phyloP scores from a whole-genome alignment of 2,113 vertebrate species.

The Scatophagus argus region DNA sequence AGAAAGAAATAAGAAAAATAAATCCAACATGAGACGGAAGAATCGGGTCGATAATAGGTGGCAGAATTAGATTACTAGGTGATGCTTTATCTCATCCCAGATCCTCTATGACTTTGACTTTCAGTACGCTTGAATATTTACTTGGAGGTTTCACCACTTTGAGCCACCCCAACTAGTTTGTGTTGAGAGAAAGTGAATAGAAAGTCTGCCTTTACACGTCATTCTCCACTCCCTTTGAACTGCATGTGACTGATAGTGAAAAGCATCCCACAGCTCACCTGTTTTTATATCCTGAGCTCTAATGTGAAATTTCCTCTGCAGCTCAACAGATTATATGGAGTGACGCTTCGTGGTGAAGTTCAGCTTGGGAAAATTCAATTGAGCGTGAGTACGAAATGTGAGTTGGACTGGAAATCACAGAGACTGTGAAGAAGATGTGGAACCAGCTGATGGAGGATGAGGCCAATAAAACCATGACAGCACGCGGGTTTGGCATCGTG shows the following conservation, averaged over 20 bases:
- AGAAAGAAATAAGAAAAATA: no score
- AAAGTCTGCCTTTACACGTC: background rate
- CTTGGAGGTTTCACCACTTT: no score
- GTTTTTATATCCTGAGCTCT: background rate
- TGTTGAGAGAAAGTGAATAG: background rate
- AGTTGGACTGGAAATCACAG: background rate
- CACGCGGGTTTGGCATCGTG: background rate
- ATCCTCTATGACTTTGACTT: no score
- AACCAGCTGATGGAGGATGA: background rate
- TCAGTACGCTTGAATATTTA: no score
- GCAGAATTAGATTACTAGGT: no score
- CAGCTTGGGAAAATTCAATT: background rate
- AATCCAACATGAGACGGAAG: no score
- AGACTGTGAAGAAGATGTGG: background rate
- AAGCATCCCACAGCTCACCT: background rate
- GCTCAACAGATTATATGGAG: background rate
- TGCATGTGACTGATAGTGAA: background rate
- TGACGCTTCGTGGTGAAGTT: background rate
- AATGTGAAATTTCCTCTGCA: background rate
- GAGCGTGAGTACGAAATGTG: background rate
- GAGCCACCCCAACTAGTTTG: background rate
- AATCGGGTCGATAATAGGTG: no score
- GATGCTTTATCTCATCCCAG: no score
- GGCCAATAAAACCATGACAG: background rate
- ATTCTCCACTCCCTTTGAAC: background rate